These are phyloP conservation scores for Cylindroiulus punctatus DNA, from an alignment of 2,888 invertebrate genomes.

Conservation along the genomic window DNA sequence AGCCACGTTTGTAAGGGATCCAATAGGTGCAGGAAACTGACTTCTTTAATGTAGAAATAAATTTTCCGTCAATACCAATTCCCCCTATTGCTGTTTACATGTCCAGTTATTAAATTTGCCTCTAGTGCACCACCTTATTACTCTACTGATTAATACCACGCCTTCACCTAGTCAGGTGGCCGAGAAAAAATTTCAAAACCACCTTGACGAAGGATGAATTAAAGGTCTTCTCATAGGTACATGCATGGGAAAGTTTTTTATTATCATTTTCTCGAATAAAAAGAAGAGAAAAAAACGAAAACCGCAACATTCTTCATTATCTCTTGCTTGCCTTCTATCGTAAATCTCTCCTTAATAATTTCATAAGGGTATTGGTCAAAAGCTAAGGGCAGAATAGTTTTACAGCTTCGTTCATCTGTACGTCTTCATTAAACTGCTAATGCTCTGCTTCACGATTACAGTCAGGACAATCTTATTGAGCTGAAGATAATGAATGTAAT, in stretches of 20 bases:
- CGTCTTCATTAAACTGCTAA: not conserved
- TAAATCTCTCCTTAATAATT: conserved; percentile 9
- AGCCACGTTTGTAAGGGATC: no score
- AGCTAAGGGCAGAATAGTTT: not conserved
- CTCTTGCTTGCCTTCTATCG: not conserved
- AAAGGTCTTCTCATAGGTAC: not conserved
- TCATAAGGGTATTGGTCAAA: conserved; percentile 17
- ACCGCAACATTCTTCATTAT: conserved; percentile 18
- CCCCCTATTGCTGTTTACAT: not conserved
- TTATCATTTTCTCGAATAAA: conserved; percentile 8
- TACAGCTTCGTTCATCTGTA: conserved; percentile 10
- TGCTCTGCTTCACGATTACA: conserved; percentile 7
- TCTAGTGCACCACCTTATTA: not conserved
- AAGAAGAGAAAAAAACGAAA: conserved; percentile 10
- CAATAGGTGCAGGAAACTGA: no score
- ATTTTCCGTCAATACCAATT: not conserved
- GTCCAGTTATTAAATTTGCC: not conserved
- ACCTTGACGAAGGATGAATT: conserved; percentile 18
- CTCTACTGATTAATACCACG: conserved; percentile 9
- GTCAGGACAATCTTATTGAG: not conserved
- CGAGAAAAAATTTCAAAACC: not conserved
- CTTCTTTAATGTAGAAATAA: not conserved
- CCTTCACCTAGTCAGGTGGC: not conserved
- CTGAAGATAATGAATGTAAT: conserved; percentile 1
- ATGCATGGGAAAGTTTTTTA: conserved; percentile 9